Evolutionary conservation across 2,888 invertebrate species (phyloP), one percentile per base, ranked within the genome.

Genomic region (Athalia rosae): DNA sequence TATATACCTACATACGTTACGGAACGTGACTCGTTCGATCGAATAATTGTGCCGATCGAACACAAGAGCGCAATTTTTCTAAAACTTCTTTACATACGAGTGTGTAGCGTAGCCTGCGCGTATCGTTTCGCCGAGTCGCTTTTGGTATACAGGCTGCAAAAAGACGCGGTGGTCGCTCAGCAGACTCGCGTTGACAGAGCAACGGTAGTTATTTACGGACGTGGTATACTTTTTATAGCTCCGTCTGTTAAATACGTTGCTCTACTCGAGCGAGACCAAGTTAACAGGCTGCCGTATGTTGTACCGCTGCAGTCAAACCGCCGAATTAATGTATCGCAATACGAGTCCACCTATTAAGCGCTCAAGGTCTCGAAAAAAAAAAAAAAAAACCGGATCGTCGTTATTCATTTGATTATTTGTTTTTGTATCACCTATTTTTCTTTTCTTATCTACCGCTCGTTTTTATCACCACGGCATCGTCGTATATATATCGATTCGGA

Each of bases 211-310:
- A 77, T 73, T 77, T 77, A 73, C 59, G 77, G 77, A 77, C 43
- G 50, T 13, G 8, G 47, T 59, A 28, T 48, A 71, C 48, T 77
- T 77, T 62, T 77, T 77, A 77, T 13, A 71, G 50, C 67, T 15
- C 45, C 58, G 62, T 58, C 69, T 67, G 77, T 77, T 73, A 62
- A 77, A 77, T 71, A 71, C 62, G 69, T 73, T 53, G 77, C 63
- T 76, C 77, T 77, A 71, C 69, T 77, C 77, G 48, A 71, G 61
- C 77, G 77, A 61, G 69, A 71, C 71, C 45, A 45, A 62, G 13
- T 62, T 53, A 62, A 62, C 74, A 61, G 74, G 50, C 61, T 41
- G n/a, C 58, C 47, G 47, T 71, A 58, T 64, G 8, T 9, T 64
- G 8, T 9, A 8, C 62, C 62, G 41, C 9, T 13, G 58, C 71